Percentiles rank a stretch among this genome's conserved stretches.
These are phyloP conservation scores for Tenrec ecaudatus DNA, from an alignment of 2,113 vertebrate genomes.

Conservation along the genomic window DNA sequence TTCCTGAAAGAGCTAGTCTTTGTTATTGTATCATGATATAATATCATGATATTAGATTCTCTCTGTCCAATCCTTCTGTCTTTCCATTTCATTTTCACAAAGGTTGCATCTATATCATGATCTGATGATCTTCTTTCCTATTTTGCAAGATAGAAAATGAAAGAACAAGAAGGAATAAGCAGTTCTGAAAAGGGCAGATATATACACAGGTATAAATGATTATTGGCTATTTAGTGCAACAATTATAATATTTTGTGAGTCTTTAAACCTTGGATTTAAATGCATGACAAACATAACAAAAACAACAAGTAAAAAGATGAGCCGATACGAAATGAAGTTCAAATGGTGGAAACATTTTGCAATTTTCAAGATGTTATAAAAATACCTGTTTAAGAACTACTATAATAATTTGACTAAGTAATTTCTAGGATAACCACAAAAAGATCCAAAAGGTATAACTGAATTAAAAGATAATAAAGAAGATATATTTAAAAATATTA, in stretches of 20 bases:
- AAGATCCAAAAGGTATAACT: background rate
- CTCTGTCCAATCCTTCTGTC: background rate
- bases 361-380: background rate
- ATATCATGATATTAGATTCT: too few relatives aligned
- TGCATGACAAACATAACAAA: background rate
- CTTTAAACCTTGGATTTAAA: constrained; percentile 3
- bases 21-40: background rate
- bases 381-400: background rate
- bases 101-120: background rate
- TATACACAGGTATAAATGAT: too few relatives aligned
- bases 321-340: background rate
- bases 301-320: background rate
- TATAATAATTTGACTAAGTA: background rate
- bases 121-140: background rate
- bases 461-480: background rate
- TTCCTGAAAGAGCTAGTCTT: background rate
- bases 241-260: background rate
- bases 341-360: background rate
- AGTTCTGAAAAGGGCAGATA: background rate
- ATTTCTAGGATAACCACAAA: background rate
- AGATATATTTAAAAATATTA: background rate
- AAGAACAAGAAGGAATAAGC: background rate
- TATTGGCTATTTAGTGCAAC: background rate
- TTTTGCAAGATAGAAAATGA: background rate
- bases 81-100: background rate